Evolutionary conservation across 2,113 vertebrate genomes (phyloP).

Genomic region (Psittacara wagleri): DNA sequence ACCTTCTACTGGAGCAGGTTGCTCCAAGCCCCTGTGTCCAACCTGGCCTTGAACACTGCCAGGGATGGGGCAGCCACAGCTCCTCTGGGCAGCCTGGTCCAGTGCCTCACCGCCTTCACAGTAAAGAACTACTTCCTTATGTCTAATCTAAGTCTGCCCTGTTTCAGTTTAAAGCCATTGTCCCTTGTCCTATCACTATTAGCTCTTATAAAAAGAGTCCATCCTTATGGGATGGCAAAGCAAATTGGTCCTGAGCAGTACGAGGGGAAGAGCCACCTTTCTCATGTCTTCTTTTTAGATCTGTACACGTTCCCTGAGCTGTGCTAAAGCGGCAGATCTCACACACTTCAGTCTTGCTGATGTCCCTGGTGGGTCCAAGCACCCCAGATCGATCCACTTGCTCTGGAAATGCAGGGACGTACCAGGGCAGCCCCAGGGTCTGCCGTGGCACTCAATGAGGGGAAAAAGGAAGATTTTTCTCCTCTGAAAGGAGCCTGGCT

Average conservation of each 20-base stretch:
- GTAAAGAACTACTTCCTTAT: neutral
- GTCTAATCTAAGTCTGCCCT: neutral
- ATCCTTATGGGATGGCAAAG: neutral
- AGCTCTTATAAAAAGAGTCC: neutral
- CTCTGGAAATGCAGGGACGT: rapidly evolving
- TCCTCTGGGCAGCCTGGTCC: neutral
- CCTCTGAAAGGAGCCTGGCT: neutral
- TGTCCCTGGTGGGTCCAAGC: neutral
- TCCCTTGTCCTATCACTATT: neutral
- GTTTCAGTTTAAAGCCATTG: neutral
- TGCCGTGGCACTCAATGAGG: rapidly evolving
- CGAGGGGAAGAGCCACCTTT: neutral
- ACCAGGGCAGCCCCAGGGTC: neutral
- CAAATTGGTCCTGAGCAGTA: neutral
- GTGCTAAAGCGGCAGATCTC: neutral
- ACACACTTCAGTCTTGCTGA: rapidly evolving
- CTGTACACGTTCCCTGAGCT: neutral
- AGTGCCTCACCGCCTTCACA: neutral
- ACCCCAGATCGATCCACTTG: rapidly evolving
- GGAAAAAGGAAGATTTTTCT: neutral
- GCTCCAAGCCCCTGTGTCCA: neutral
- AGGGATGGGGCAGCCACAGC: neutral
- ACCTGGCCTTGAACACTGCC: neutral
- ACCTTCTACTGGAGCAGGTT: neutral
- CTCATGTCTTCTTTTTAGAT: neutral